Conservation (phyloP, 2,113 vertebrate species). For the Heliornis fulica region DNA sequence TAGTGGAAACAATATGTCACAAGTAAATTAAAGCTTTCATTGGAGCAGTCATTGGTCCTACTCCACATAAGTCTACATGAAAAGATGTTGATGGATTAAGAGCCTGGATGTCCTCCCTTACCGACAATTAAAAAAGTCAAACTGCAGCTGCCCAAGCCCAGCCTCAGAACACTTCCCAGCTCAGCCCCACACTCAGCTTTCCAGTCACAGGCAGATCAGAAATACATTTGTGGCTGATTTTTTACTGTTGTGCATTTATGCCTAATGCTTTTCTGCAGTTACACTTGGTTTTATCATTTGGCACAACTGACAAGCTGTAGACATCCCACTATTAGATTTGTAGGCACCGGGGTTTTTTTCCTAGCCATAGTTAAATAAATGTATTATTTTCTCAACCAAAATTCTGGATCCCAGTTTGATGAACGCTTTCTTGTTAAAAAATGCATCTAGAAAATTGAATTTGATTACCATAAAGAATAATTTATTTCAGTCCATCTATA, state of each 20-base stretch:
- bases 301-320: not conserved
- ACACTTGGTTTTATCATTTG: not conserved
- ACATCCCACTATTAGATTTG: not conserved
- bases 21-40: slow-evolving; percentile 49
- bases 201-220: not conserved
- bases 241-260: not conserved
- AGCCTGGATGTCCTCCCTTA: not conserved
- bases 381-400: slow-evolving; percentile 15
- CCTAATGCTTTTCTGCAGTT: not conserved
- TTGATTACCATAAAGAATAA: not conserved
- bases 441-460: not conserved
- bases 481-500: slow-evolving; percentile 5
- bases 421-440: not conserved
- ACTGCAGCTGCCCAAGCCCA: not conserved
- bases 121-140: not conserved
- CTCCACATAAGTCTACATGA: not conserved
- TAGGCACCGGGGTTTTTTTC: not conserved
- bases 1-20: slow-evolving; percentile 35
- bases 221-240: not conserved
- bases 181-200: not conserved
- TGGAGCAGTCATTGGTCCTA: not conserved
- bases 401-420: not conserved
- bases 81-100: slow-evolving; percentile 11
- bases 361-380: not conserved
- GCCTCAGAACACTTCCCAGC: not conserved